Evolutionary conservation across 1,140 invertebrate genomes (phyloP), one percentile per base, ranked within the genome.

Genomic region (Parapsyche elsis): DNA sequence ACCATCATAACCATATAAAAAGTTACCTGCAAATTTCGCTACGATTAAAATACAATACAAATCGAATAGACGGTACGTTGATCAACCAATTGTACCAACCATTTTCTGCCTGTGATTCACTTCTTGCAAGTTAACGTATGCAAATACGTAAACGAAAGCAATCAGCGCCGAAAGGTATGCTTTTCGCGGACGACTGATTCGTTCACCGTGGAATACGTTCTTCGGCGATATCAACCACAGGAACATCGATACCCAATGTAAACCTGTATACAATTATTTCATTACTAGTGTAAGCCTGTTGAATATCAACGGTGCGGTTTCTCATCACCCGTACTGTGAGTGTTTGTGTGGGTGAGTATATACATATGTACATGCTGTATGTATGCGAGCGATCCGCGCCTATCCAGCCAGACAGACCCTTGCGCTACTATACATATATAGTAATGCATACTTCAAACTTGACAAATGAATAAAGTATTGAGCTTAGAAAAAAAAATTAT

Each of bases 1-100:
- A 97, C 88, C 85, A 96, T 93, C 95, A 97, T 97, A 38, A 96
- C 95, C n/a, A 94, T 91, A 87, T 97, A 97, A 89, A 95, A 98
- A 75, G 94, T 94, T 10, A 92, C 87, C 93, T 92, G 84, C 30
- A 16, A 81, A 87, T 83, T 83, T 16, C 21, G 10, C 30, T 38
- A 38, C 1, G 7, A 38, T 38, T 71, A 83, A 81, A 82, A 80
- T 78, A 76, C 4, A 79, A 21, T 61, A 73, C 9, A 80, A n/a
- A 81, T 5, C 9, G 2, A 76, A 79, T 24, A 24, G 14, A 24
- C 46, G 61, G 24, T 30, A 78, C 21, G 30, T 80, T 45, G 16
- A 81, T 9, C 14, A n/a, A n/a, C 12, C 76, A 49, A 75, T 5
- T 24, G 23, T 53, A 61, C 14, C 4, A 77, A 93, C 91, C 92